Base-by-base conservation (phyloP, 2,797 vertebrate species). In the Tarsius wallacei region DNA sequence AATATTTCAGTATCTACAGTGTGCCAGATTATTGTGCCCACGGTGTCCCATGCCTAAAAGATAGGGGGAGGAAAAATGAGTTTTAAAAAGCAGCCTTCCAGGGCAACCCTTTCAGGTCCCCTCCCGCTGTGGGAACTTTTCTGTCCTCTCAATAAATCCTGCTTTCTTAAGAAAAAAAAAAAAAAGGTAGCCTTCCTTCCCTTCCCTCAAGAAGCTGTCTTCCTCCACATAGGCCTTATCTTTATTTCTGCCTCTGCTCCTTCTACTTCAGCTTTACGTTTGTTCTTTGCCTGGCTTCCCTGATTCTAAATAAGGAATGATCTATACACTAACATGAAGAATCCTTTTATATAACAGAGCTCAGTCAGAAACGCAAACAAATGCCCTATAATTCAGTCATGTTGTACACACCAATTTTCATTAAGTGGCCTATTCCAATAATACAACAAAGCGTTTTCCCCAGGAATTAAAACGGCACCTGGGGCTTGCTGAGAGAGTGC, bases 291-390 rank as follows among this genome's bases (percentile, higher is more conserved):
- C 51, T 93, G 91, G 61, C 26, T 82, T 92, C 24, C 49, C n/a
- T 86, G 73, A 90, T 51, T 53, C 47, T 57, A 96, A 94, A 78
- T 93, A 87, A 88, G 57, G 63, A 78, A 87, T 74, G 57, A 95
- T n/a, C 61, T 90, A 82, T 36, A 93, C 83, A 49, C 90, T 78
- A 93, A 91, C 12, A 95, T n/a, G 36, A 5, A 53, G 49, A 63
- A 74, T 57, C 47, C 19, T 94, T 90, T 71, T 49, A 81, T 53
- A 74, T 51, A 71, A 86, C 47, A 92, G 93, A 91, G 61, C 66
- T 85, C 53, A 93, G 64, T 94, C 93, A 94, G 49, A 78, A 88
- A 78, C 76, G 68, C 73, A 96, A 94, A 90, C 80, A 93, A 89
- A 77, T 89, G 85, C 57, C 73, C 84, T 87, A 51, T 81, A 90